Evolutionary conservation across 2,113 vertebrate genomes (phyloP).

Genomic region (Megaptera novaeangliae): DNA sequence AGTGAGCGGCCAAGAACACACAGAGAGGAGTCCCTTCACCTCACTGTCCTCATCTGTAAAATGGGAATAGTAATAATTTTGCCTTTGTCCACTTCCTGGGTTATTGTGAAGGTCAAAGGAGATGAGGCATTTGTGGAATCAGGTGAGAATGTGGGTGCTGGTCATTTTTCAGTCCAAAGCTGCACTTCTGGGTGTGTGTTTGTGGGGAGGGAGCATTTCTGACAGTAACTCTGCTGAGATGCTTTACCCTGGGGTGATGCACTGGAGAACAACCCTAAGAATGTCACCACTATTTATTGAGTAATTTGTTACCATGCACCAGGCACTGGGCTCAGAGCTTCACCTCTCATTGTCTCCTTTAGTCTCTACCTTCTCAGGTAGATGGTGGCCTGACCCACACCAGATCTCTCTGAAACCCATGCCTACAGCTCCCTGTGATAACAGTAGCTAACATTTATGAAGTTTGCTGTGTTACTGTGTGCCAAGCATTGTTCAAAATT

Average conservation of each 20-base stretch:
- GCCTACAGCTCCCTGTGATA: background rate
- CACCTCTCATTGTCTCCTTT: background rate
- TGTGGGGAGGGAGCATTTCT: background rate
- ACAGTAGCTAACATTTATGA: background rate
- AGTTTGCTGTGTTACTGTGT: background rate
- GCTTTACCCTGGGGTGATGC: background rate
- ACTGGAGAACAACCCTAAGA: background rate
- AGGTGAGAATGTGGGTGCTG: background rate
- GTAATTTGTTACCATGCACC: too few relatives aligned
- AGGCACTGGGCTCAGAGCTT: background rate
- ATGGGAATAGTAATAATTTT: background rate
- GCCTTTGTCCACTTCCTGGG: background rate
- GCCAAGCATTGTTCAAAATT: background rate
- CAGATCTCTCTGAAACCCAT: background rate
- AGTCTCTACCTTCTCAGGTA: background rate
- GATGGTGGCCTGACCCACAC: background rate
- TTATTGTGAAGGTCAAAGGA: constrained; percentile 8
- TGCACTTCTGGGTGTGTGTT: background rate
- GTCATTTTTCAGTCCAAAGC: background rate
- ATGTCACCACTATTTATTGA: background rate
- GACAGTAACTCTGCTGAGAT: background rate
- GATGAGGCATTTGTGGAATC: background rate
- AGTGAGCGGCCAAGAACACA: background rate
- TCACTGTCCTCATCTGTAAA: background rate
- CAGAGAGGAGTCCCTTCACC: background rate